Base-by-base conservation (phyloP, 2,113 vertebrate species). In the Bubo blakistoni region DNA sequence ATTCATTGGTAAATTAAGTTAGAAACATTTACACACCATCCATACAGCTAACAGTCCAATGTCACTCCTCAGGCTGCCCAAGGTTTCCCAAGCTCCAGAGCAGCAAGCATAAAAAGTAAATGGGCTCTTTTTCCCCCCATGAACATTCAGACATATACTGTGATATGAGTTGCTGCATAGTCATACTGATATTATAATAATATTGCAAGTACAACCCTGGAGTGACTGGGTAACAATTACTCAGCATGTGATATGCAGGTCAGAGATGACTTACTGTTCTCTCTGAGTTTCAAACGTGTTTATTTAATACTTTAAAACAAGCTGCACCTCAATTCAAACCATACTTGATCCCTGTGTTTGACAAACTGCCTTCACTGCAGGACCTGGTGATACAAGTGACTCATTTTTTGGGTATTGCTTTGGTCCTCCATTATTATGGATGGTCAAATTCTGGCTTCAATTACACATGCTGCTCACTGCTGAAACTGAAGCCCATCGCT, bases 1-100 rank as follows among this genome's bases (percentile, higher is more conserved):
- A 94, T 94, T 96, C 91, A 91, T 77, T 4, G n/a, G 88, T 96
- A 97, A 96, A 97, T 96, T 97, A 96, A 96, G 81, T 86, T 54
- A 95, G 91, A 96, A 94, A 85, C 3, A 34, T 92, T 94, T 90
- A 94, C 57, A 79, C 0, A 2, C 52, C 58, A 87, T 78, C 44
- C 87, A 49, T 38, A 88, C 44, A 87, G 84, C 79, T 76, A 86
- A 90, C 62, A 65, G 86, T 74, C 77, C 93, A 88, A 87, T 81
- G 92, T 81, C 73, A 87, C 46, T 95, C 88, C 79, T 94, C 55
- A 80, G 89, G 89, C 77, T 96, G 67, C 42, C 54, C 81, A 95
- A 87, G 77, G 66, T 83, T 80, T 92, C 70, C 67, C 34, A 47
- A 89, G 82, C 70, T 89, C 59, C 81, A 78, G 59, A 85, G 89